Percentiles rank a stretch among this genome's conserved stretches.
Evolutionary conservation across 2,888 invertebrate genomes (phyloP).

Genomic region (Hyppa rectilinea): DNA sequence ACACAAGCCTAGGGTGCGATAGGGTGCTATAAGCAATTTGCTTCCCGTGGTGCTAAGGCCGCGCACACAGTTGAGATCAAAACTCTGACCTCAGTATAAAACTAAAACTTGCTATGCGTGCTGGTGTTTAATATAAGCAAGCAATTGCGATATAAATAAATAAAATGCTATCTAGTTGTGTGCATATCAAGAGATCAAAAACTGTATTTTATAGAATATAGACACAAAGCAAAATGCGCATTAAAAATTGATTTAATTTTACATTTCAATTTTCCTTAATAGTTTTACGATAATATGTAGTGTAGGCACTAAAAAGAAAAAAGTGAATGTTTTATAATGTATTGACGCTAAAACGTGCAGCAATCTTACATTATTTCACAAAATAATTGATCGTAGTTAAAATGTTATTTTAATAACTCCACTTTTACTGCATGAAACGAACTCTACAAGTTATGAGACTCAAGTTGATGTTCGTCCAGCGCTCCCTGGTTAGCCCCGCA

Average conservation of each 20-base stretch:
- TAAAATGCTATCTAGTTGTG: not conserved
- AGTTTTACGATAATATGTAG: too few relatives aligned
- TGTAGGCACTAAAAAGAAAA: constrained; percentile 1
- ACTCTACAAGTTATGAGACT: not conserved
- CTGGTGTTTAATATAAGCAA: too few relatives aligned
- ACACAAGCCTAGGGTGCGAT: constrained; percentile 64
- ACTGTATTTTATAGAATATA: not conserved
- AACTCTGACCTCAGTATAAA: not conserved
- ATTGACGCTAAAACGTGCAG: not conserved
- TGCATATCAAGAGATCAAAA: not conserved
- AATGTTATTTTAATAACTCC: not conserved
- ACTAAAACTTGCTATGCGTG: too few relatives aligned
- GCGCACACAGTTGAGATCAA: constrained; percentile 64
- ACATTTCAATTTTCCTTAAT: not conserved
- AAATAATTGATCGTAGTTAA: not conserved
- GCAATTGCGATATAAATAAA: too few relatives aligned
- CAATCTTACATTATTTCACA: not conserved
- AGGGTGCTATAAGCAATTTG: constrained; percentile 81
- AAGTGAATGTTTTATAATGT: not conserved
- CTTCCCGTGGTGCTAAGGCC: constrained; percentile 81
- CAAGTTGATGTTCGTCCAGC: not conserved
- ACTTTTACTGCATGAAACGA: not conserved
- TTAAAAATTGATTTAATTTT: not conserved
- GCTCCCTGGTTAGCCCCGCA: not conserved
- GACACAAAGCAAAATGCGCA: not conserved